A percentile compares a stretch with the other conserved stretches of the same genome.
phyloP scores from a whole-genome alignment of 2,888 invertebrate species.

The Drosophila sordidula region DNA sequence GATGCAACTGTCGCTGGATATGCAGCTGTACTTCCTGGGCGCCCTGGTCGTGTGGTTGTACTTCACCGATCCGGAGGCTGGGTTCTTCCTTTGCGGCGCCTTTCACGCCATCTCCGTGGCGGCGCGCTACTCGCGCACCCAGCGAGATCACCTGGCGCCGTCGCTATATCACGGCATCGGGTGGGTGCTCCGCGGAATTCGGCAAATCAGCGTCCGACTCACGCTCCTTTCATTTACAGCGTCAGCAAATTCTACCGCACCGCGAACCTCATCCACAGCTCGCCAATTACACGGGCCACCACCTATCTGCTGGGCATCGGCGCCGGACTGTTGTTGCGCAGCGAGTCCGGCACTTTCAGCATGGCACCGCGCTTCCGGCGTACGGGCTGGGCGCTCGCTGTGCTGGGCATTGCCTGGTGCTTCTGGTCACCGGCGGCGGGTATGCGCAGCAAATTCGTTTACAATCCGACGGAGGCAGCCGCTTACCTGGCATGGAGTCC shows the following conservation, averaged over 20 bases:
- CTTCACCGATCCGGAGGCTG: conserved; percentile 86
- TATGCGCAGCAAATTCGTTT: conserved; percentile 87
- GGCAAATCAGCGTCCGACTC: background rate
- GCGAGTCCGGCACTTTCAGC: conserved; percentile 74
- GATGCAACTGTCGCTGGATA: conserved; percentile 90
- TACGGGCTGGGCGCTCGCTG: conserved; percentile 79
- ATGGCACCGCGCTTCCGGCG: conserved; percentile 85
- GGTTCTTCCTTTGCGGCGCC: conserved; percentile 86
- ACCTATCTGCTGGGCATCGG: conserved; percentile 89
- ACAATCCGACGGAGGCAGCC: conserved; percentile 87
- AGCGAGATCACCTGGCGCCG: conserved; percentile 88
- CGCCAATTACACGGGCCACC: conserved; percentile 88
- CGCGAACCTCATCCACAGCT: conserved; percentile 88
- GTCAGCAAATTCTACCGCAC: conserved; percentile 89
- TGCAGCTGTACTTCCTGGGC: conserved; percentile 89
- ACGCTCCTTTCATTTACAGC: conserved; percentile 82
- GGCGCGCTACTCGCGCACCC: conserved; percentile 87
- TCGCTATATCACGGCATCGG: conserved; percentile 90
- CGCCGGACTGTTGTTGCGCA: conserved; percentile 86
- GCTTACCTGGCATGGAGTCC: conserved; percentile 89
- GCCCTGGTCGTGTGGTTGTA: conserved; percentile 89
- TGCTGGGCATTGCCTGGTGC: conserved; percentile 84
- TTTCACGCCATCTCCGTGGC: conserved; percentile 87
- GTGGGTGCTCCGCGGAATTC: conserved; percentile 82
- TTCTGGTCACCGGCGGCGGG: conserved; percentile 88